A percentile compares a stretch with the other conserved stretches of the same genome.
Conservation (phyloP, 2,113 vertebrate genomes). For the Petaurus breviceps region DNA sequence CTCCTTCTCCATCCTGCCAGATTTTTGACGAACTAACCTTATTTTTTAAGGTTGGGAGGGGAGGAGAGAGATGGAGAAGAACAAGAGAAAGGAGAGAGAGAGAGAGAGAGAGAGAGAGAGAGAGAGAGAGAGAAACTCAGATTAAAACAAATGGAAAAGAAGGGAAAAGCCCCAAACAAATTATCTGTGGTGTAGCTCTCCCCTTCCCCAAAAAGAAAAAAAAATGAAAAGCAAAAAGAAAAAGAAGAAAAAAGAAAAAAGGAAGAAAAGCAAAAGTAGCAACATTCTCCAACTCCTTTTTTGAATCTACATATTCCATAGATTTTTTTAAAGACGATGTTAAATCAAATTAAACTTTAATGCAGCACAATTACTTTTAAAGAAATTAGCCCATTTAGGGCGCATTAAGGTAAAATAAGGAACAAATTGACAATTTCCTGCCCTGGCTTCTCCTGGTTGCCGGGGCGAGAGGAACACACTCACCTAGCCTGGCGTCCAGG, state of each 20-base stretch:
- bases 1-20: constrained; percentile 38
- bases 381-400: constrained; percentile 96
- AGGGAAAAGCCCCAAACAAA: constrained; percentile 68
- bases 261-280: constrained; percentile 66
- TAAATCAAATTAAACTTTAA: constrained; percentile 98
- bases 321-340: constrained; percentile 84
- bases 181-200: constrained; percentile 41
- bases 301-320: constrained; percentile 81
- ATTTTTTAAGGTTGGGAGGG: constrained; percentile 10
- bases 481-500: constrained; percentile 99
- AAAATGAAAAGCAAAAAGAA: constrained; percentile 43
- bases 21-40: constrained; percentile 56
- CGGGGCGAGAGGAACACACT: constrained; percentile 88
- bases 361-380: constrained; percentile 96
- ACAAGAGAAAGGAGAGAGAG: not conserved
- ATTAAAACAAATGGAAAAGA: constrained; percentile 46
- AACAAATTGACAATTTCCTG: constrained; percentile 96
- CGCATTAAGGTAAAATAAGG: constrained; percentile 93
- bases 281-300: constrained; percentile 70
- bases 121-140: constrained; percentile 33
- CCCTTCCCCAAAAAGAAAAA: constrained; percentile 2
- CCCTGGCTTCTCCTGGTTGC: constrained; percentile 80
- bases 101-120: not conserved
- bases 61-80: not conserved
- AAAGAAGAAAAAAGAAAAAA: constrained; percentile 39